Evolutionary conservation across 2,797 vertebrate genomes (phyloP).

Genomic region (Triplophysa yarkandensis): DNA sequence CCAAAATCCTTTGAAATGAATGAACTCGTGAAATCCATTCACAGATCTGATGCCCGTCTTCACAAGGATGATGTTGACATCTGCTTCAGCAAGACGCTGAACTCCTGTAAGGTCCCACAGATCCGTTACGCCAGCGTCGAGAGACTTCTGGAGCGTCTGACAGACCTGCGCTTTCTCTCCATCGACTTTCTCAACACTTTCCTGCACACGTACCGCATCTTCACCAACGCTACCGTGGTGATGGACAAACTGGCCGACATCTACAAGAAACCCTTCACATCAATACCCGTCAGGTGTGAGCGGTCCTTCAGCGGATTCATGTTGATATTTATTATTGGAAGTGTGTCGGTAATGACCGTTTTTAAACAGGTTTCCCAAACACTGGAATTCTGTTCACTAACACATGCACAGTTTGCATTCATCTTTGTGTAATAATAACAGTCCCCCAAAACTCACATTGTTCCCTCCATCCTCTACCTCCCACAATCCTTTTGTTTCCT

Average conservation of each 20-base stretch:
- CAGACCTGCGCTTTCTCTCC: constrained; percentile 85
- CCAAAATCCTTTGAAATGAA: background rate
- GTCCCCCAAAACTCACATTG: constrained; percentile 1
- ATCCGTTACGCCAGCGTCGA: constrained; percentile 87
- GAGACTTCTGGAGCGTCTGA: constrained; percentile 83
- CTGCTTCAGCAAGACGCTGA: constrained; percentile 88
- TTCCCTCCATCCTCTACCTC: constrained; percentile 10
- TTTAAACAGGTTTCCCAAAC: background rate
- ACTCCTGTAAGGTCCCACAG: constrained; percentile 89
- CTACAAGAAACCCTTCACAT: constrained; percentile 86
- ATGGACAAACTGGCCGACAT: constrained; percentile 86
- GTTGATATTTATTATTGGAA: background rate
- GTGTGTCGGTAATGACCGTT: background rate
- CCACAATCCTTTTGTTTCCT: constrained; percentile 27
- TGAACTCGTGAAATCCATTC: background rate
- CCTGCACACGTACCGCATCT: constrained; percentile 86
- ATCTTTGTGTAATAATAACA: background rate
- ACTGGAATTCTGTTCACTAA: background rate
- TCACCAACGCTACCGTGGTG: constrained; percentile 81
- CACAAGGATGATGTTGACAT: constrained; percentile 88
- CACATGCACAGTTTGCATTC: background rate
- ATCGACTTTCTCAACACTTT: constrained; percentile 91
- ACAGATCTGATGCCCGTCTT: constrained; percentile 82
- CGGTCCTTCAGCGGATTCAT: background rate
- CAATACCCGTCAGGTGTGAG: constrained; percentile 81